Base-by-base conservation (phyloP, 2,797 vertebrate species). In the Columba guinea region DNA sequence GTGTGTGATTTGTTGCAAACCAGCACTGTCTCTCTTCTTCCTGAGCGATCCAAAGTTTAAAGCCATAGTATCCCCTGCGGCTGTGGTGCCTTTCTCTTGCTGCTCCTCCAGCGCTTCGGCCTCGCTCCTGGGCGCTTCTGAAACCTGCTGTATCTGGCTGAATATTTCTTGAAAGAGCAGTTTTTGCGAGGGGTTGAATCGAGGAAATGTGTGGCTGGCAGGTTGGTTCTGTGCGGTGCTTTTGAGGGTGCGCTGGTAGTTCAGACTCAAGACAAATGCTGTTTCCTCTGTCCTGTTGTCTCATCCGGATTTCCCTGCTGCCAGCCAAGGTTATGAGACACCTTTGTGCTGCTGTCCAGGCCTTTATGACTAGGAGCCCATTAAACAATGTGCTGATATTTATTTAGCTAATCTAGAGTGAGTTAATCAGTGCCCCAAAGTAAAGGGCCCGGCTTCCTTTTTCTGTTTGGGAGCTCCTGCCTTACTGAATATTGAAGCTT, bases 1-100 rank as follows among this genome's bases (percentile, higher is more conserved):
- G 98, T 99, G 98, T 99, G 98, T 98, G 98, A 99, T 99, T 98
- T 98, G 98, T 98, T 98, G 95, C 93, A 95, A 90, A 95, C 86
- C 81, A 95, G 95, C 97, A 81, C 39, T 93, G 62, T 70, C 49
- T 51, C 28, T 84, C 19, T 49, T 32, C 82, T 19, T 55, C 60
- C 70, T 81, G 32, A 30, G 56, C 87, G 88, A 62, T 16, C 39
- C 78, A 24, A 96, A 95, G 87, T 96, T 97, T 89, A 94, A 97
- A 97, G 95, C 82, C 69, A 46, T 83, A 15, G 81, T 93, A 91
- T 95, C 95, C 90, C 95, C 95, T 95, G 56, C 3, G 37, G 53
- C n/a, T 76, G 64, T 35, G 0, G 83, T 48, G 41, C 89, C 74
- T 95, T 79, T 92, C 67, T 94, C 83, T 90, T 4, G 35, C 84